A percentile compares a stretch with the other conserved stretches of the same genome.
These are phyloP conservation scores for Dinocampus coccinellae DNA, from an alignment of 2,888 invertebrate genomes.

Conservation along the genomic window DNA sequence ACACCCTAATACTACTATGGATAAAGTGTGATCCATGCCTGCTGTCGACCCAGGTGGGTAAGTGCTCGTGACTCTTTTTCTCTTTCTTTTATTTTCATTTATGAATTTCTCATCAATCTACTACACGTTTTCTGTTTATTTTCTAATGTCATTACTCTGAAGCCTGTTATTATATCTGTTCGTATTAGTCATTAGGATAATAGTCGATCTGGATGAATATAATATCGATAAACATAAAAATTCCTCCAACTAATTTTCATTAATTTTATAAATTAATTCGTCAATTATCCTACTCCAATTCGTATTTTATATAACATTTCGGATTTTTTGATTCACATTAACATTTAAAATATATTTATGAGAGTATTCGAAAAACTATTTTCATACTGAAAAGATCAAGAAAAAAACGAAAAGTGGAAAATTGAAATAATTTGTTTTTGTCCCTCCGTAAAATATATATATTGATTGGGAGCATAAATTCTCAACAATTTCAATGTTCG, in stretches of 20 bases:
- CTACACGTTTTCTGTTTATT: background rate
- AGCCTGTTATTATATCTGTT: conserved; percentile 43
- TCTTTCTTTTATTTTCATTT: conserved; percentile 2
- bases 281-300: too few relatives aligned
- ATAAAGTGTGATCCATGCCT: conserved; percentile 62
- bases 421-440: background rate
- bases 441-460: background rate
- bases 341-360: too few relatives aligned
- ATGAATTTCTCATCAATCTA: background rate
- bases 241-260: too few relatives aligned
- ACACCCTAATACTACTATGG: conserved; percentile 39
- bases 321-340: too few relatives aligned
- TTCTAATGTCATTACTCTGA: conserved; percentile 17
- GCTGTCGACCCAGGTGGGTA: conserved; percentile 66
- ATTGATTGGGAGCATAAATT: background rate
- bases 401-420: background rate
- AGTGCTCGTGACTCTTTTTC: conserved; percentile 55
- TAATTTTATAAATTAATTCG: too few relatives aligned
- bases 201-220: too few relatives aligned
- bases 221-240: too few relatives aligned
- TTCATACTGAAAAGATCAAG: too few relatives aligned
- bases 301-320: too few relatives aligned
- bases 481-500: background rate
- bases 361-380: too few relatives aligned
- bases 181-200: conserved; percentile 32